Percentiles rank a stretch among this genome's conserved stretches.
phyloP scores from a whole-genome alignment of 2,888 invertebrate genomes.

The Drepanosiphum platanoidis region DNA sequence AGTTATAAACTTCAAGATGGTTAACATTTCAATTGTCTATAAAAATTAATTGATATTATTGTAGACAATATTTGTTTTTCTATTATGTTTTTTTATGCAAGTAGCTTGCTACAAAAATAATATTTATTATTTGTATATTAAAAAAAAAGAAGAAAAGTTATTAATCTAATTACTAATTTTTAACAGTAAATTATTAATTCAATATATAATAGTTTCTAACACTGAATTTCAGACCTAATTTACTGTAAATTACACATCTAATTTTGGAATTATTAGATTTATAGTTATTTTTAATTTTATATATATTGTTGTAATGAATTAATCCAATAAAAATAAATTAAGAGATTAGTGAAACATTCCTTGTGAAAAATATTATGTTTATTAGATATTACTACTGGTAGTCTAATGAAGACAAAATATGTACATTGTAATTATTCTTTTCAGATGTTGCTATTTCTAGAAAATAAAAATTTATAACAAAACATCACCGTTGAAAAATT shows the following conservation, averaged over 20 bases:
- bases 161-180: too few species aligned
- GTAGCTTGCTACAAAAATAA: too few species aligned
- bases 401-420: background rate
- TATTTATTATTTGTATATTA: too few species aligned
- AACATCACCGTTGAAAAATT: background rate
- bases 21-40: too few species aligned
- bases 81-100: background rate
- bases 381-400: background rate
- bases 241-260: too few species aligned
- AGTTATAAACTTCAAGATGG: background rate
- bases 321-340: background rate
- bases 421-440: background rate
- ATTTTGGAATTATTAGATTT: too few species aligned
- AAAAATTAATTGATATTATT: background rate
- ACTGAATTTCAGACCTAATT: too few species aligned
- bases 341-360: conserved; percentile 51
- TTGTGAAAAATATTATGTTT: background rate
- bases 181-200: too few species aligned
- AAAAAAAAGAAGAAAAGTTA: too few species aligned
- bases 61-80: background rate
- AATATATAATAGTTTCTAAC: too few species aligned
- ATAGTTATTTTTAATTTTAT: too few species aligned
- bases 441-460: background rate
- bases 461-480: background rate
- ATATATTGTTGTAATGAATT: background rate